Evolutionary conservation across 2,113 vertebrate species (phyloP).

Genomic region (Dasyurus viverrinus): DNA sequence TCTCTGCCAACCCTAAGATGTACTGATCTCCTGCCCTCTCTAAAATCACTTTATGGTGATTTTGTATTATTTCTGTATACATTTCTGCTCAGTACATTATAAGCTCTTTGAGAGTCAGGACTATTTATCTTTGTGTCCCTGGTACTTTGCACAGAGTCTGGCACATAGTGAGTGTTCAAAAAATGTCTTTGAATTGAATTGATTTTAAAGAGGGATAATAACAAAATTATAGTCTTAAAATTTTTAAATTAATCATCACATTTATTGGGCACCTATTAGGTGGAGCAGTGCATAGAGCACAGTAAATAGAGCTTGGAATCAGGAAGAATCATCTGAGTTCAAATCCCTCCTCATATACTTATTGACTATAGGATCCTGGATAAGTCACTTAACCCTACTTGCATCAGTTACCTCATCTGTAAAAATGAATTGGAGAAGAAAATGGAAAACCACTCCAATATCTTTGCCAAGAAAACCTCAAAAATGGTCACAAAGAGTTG

Average conservation of each 20-base stretch:
- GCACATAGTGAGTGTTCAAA: not conserved
- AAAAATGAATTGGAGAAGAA: not conserved
- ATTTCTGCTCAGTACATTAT: not conserved
- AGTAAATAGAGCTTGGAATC: not conserved
- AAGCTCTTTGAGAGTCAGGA: not conserved
- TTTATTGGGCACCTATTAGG: not conserved
- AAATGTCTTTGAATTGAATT: not conserved
- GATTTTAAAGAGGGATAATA: not conserved
- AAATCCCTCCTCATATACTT: not conserved
- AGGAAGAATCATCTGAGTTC: not conserved
- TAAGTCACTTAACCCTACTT: not conserved
- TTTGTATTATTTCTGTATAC: not conserved
- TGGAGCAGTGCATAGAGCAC: not conserved
- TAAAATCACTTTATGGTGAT: not conserved
- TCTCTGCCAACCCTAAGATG: not conserved
- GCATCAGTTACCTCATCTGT: not conserved
- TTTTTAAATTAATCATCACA: not conserved
- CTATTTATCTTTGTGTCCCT: not conserved
- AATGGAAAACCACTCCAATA: not conserved
- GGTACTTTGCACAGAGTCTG: not conserved
- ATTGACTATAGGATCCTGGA: not conserved
- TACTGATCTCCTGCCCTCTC: not conserved
- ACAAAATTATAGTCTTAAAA: not conserved
- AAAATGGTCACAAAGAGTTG: not conserved
- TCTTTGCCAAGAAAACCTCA: not conserved